Base-by-base conservation (phyloP, 2,113 vertebrate genomes). In the Oryzias celebensis region DNA sequence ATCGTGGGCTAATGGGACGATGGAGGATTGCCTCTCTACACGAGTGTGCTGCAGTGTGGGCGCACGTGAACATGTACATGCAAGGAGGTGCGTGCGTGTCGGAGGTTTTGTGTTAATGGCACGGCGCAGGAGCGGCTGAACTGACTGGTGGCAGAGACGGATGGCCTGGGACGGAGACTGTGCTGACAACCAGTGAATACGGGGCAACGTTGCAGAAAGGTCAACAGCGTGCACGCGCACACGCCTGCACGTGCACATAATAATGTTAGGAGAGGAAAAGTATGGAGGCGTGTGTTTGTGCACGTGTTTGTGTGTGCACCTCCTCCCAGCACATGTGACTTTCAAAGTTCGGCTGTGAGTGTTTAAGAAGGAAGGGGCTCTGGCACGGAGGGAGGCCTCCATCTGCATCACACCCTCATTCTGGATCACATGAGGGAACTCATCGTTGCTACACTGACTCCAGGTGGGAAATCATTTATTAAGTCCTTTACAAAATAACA, bases 131-230 rank as follows among this genome's bases (percentile, higher is more conserved):
- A 96, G 93, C 91, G 82, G 85, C 92, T 91, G 90, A 94, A 96
- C 91, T 95, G 96, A 96, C 84, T 93, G 93, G 91, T 94, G 96
- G 93, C 94, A 96, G 91, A 94, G 94, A 98, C 92, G 82, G 94
- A 98, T 98, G 91, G 81, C 92, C 93, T 87, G 85, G 87, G 90
- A 95, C 91, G 92, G 92, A 93, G 87, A 93, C 88, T 91, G 91
- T 93, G 93, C 94, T 98, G 96, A 97, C 94, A 94, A 94, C 92
- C 87, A 86, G 93, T 86, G 93, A 96, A 95, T 93, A 93, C 88
- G 91, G 94, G 93, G 93, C 93, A 93, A 91, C 70, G 83, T 93
- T 93, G 94, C 94, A 95, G 94, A 97, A 97, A 98, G 96, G 96
- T 96, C 96, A 95, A 89, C 88, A 77, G 68, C 45, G 16, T 63